A percentile compares a stretch with the other conserved stretches of the same genome.
phyloP scores from a whole-genome alignment of 2,113 vertebrate genomes.

The Pollachius pollachius region DNA sequence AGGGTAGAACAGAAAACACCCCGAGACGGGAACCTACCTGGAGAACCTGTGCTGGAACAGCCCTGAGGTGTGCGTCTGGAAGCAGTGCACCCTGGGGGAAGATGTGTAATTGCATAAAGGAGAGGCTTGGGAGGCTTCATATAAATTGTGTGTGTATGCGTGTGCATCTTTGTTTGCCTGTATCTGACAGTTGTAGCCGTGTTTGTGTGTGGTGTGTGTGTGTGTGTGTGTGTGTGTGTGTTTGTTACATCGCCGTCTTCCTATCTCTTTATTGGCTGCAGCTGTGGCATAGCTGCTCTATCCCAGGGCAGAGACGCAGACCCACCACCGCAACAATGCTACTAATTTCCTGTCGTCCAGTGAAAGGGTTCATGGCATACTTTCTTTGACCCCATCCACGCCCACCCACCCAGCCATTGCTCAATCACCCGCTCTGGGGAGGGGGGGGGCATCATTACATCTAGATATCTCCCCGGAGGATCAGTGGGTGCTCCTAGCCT shows the following conservation, averaged over 20 bases:
- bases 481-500: slow-evolving; percentile 12
- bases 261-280: slow-evolving; percentile 21
- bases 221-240: not conserved
- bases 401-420: not conserved
- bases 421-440: slow-evolving; percentile 25
- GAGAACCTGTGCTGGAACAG: not conserved
- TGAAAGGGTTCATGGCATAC: slow-evolving; percentile 32
- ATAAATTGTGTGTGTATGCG: slow-evolving; percentile 3
- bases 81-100: slow-evolving; percentile 37
- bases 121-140: slow-evolving; percentile 21
- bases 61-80: slow-evolving; percentile 57
- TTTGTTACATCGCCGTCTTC: not conserved
- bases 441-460: slow-evolving; percentile 44
- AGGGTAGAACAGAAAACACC: too few relatives aligned
- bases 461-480: slow-evolving; percentile 34
- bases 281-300: slow-evolving; percentile 37
- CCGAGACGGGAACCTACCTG: too few relatives aligned
- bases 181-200: not conserved
- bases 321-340: slow-evolving; percentile 26
- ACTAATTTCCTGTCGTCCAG: slow-evolving; percentile 62
- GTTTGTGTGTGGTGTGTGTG: not conserved
- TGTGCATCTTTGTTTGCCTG: not conserved
- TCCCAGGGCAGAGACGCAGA: slow-evolving; percentile 31
- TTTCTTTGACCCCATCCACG: slow-evolving; percentile 6
- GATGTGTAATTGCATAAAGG: slow-evolving; percentile 3